Conservation (phyloP, 2,888 invertebrate species). For the Allygus modestus region DNA sequence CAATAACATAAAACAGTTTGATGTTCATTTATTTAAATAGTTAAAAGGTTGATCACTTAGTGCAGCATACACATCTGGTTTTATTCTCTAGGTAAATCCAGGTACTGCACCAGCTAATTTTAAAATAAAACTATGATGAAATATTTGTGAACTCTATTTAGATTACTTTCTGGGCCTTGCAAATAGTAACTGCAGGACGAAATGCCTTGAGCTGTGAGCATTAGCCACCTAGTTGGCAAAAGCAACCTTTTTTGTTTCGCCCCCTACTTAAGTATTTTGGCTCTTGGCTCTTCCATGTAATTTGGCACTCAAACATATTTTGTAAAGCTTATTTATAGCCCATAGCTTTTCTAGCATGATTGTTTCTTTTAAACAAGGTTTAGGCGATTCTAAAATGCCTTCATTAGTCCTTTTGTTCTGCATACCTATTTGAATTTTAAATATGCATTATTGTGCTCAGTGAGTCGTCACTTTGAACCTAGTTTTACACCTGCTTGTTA, state of each 20-base stretch:
- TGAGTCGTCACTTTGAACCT: neutral
- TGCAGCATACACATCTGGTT: too few relatives aligned
- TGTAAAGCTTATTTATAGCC: conserved; percentile 12
- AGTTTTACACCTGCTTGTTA: too few relatives aligned
- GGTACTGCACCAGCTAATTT: too few relatives aligned
- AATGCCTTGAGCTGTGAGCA: neutral
- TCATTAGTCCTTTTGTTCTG: conserved; percentile 24
- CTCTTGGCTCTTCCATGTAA: conserved; percentile 25
- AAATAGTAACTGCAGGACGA: neutral
- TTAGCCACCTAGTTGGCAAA: conserved; percentile 17
- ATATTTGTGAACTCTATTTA: too few relatives aligned
- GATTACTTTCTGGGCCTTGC: neutral
- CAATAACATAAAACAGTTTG: too few relatives aligned
- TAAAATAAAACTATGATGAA: too few relatives aligned
- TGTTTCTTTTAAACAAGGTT: neutral
- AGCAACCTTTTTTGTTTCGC: neutral
- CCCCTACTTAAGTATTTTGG: neutral
- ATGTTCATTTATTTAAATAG: too few relatives aligned
- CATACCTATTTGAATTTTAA: conserved; percentile 7
- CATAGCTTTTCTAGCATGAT: neutral
- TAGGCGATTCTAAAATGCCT: neutral
- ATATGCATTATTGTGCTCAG: conserved; percentile 2
- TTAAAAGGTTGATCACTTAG: too few relatives aligned
- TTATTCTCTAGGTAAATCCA: too few relatives aligned
- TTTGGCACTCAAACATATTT: conserved; percentile 17